A percentile compares a stretch with the other conserved stretches of the same genome.
Conservation (phyloP, 23 tunicate species). For the Ciona savignyi region DNA sequence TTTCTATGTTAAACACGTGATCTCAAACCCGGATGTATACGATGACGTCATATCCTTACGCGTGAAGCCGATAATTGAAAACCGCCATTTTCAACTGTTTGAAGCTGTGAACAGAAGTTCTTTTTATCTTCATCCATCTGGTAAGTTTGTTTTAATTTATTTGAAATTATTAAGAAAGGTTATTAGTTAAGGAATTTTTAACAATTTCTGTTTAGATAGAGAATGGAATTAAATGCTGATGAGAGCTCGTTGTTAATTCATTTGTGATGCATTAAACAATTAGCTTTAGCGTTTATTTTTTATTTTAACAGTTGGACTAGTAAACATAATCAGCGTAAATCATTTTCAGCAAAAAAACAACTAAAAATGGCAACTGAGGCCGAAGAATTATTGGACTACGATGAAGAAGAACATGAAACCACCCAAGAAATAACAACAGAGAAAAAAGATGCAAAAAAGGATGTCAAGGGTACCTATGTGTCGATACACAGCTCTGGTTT, state of each 20-base stretch:
- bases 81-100: neutral
- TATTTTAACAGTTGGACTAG: too few relatives aligned
- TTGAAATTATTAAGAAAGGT: too few relatives aligned
- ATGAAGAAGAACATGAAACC: conserved; percentile 90
- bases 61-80: neutral
- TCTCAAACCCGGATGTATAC: neutral
- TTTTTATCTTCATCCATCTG: neutral
- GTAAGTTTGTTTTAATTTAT: neutral
- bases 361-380: conserved; percentile 44
- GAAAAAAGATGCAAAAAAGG: conserved; percentile 81
- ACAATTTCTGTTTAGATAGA: too few relatives aligned
- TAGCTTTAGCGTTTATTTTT: too few relatives aligned
- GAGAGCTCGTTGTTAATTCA: too few relatives aligned
- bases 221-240: too few relatives aligned
- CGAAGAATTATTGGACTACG: conserved; percentile 84
- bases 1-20: neutral
- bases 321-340: too few relatives aligned
- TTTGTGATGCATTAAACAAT: too few relatives aligned
- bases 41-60: neutral
- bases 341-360: neutral
- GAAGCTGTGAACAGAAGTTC: neutral
- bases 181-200: too few relatives aligned
- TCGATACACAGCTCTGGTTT: conserved; percentile 98
- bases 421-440: conserved; percentile 36
- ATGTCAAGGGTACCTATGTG: conserved; percentile 97